Evolutionary conservation across 2,888 invertebrate genomes (phyloP), one percentile per base, ranked within the genome.

Genomic region (Myopa tessellatipennis): DNA sequence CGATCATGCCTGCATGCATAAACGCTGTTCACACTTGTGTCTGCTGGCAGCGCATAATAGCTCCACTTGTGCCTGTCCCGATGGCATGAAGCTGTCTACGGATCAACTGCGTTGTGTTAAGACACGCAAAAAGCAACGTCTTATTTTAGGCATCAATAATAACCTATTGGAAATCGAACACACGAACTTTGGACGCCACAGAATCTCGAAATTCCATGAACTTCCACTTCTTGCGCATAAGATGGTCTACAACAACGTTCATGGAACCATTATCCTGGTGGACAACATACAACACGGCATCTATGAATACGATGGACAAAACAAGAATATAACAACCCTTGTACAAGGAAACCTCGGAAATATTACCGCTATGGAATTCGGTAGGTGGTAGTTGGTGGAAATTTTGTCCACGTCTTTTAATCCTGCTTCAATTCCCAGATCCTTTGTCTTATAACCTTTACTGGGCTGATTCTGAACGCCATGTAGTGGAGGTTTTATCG

Each of bases 21-120:
- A 91, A 34, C 89, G 90, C 14, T 97, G 97, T 86, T 92, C 93
- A 2, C 94, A 96, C 85, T 88, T 97, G 38, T 97, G 97, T 84
- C 89, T 97, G 52, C 88, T 96, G 72, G 91, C 91, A 2, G 92
- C 92, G 0, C 89, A 90, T 8, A 85, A 84, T 0, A 89, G 89
- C 0, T 92, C 92, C 79, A 89, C 91, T 0, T 96, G 96, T 85
- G 94, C 93, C 0, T 97, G 97, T 84, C 94, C 96, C 0, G 92
- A 93, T 65, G 93, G 94, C 36, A 94, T 94, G 90, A 85, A 89
- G 38, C 86, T 96, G 3, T 84, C 88, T 0, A 78, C 83, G 0
- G 92, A 93, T 82, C 90, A 88, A 60, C 91, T 90, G 26, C 91
- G 90, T 0, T 95, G 95, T 83, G 88, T 85, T 80, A 90, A 92